Conservation (phyloP, 2,888 invertebrate species). For the Eupithecia centaureata region DNA sequence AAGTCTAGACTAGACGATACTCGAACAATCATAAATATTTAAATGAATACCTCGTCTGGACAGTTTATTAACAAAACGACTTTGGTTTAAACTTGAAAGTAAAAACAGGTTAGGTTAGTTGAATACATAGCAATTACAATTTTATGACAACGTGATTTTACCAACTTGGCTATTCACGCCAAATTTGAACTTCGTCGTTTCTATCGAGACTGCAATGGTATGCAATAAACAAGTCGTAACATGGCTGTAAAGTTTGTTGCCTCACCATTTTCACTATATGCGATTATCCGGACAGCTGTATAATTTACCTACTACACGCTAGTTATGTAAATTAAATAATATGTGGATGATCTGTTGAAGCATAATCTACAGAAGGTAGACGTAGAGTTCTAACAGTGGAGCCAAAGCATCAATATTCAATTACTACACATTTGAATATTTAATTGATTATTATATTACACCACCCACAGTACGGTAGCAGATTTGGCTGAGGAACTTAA, state of each 20-base stretch:
- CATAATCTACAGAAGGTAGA: background rate
- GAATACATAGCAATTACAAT: constrained; percentile 55
- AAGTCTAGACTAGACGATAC: constrained; percentile 22
- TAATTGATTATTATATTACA: background rate
- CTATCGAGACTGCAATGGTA: constrained; percentile 43
- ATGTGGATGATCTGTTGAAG: background rate
- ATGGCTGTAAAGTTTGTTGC: constrained; percentile 35
- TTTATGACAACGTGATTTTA: constrained; percentile 60
- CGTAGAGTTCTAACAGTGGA: background rate
- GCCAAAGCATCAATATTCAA: background rate
- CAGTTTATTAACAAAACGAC: constrained; percentile 57
- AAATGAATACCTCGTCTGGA: constrained; percentile 26
- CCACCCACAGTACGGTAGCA: no score
- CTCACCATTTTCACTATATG: constrained; percentile 23
- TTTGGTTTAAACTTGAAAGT: constrained; percentile 66
- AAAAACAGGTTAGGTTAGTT: constrained; percentile 61
- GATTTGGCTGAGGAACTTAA: no score
- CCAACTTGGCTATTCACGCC: constrained; percentile 54
- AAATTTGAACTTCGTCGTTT: constrained; percentile 58
- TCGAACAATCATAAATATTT: constrained; percentile 27
- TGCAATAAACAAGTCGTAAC: constrained; percentile 45
- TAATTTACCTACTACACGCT: background rate
- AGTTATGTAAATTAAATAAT: background rate
- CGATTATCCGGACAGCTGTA: constrained; percentile 8
- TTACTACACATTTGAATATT: background rate